Conservation (phyloP, 2,888 invertebrate species). For the Drosophila borborema region DNA sequence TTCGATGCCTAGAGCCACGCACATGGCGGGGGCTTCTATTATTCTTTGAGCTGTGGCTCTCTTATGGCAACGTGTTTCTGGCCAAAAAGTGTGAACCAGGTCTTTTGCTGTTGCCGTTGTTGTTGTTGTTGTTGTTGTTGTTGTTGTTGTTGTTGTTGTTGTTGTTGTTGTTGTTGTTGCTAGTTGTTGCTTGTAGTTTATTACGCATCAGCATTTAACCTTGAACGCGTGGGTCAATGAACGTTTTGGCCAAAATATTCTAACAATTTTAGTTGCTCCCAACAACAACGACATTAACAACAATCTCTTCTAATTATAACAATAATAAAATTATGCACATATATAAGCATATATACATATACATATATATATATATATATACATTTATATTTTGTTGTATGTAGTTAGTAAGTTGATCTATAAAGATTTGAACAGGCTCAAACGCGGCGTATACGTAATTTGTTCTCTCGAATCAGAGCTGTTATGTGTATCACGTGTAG, state of each 20-base stretch:
- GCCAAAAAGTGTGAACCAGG: conserved; percentile 71
- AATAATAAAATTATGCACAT: conserved; percentile 42
- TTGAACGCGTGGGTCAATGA: conserved; percentile 82
- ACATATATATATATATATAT: conserved; percentile 2
- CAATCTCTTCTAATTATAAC: conserved; percentile 42
- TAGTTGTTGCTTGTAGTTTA: conserved; percentile 55
- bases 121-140: conserved; percentile 27
- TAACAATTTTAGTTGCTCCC: conserved; percentile 62
- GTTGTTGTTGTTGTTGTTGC: conserved; percentile 21
- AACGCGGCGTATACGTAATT: conserved; percentile 52
- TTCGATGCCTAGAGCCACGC: conserved; percentile 43
- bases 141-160: conserved; percentile 26
- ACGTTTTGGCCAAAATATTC: conserved; percentile 82
- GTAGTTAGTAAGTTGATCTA: conserved; percentile 46
- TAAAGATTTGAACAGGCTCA: conserved; percentile 26
- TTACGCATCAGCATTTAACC: conserved; percentile 82
- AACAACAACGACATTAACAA: conserved; percentile 44
- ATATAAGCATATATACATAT: conserved; percentile 23
- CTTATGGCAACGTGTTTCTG: conserved; percentile 58
- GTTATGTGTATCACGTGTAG: not conserved
- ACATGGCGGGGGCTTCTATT: conserved; percentile 50
- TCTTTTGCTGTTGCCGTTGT: conserved; percentile 9
- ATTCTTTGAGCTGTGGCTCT: conserved; percentile 34
- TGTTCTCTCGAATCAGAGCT: conserved; percentile 17
- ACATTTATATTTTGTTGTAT: conserved; percentile 7